Base-by-base conservation (phyloP, 2,113 vertebrate species). In the Sterrhoptilus dennistouni region DNA sequence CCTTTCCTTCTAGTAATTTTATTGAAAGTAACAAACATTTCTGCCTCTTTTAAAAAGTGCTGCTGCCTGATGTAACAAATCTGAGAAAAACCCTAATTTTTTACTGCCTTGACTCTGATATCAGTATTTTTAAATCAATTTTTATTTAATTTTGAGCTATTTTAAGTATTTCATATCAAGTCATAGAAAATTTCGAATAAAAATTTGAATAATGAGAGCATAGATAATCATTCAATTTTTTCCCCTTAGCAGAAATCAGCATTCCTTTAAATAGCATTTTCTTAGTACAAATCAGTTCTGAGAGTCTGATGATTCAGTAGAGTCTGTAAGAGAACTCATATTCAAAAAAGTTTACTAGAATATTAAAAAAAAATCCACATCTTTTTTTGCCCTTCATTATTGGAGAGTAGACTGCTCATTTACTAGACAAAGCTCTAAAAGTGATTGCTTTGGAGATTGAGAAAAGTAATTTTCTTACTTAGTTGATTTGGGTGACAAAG, bases 391-490 rank as follows among this genome's bases (percentile, higher is more conserved):
- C 61, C 85, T 93, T 90, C 49, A 57, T 63, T 69, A 90, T 38
- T 64, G 25, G 71, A 91, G 45, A 85, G 16, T 20, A 60, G 56
- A 56, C 25, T 85, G 44, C 42, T 95, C 91, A 83, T 93, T 90
- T 93, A 89, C 70, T 35, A 91, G 81, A 87, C 65, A 79, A 64
- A 60, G 63, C 63, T 85, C 27, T 54, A 76, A 82, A 60, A 91
- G 19, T 71, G 90, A 95, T 87, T 91, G 75, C 72, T 96, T 74
- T 64, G 45, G 70, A 79, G 61, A 88, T 28, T 89, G 74, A 69
- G 36, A 88, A 83, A 95, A 94, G 83, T 75, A 89, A 94, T 95
- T 92, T 95, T 95, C 75, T 78, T 83, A 66, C 69, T 79, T 72
- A 85, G 49, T 56, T 95, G 87, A 94, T 87, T 78, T 19, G 35